phyloP scores from a whole-genome alignment of 2,113 vertebrate genomes.

The Elachura formosa region DNA sequence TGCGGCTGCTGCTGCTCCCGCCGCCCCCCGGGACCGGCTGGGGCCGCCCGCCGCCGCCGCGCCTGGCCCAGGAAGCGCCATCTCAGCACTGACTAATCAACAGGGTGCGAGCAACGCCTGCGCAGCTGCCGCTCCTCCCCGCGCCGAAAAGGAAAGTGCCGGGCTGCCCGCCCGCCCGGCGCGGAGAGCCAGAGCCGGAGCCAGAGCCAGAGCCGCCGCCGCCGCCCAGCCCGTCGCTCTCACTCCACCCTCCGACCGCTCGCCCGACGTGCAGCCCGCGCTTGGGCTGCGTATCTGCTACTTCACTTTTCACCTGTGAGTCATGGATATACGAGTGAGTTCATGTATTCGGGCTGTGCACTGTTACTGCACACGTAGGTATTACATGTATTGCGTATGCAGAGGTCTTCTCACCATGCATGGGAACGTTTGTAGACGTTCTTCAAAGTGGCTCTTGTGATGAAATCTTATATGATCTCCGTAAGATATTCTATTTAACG shows the following conservation, averaged over 20 bases:
- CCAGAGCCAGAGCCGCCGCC: neutral
- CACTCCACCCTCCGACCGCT: conserved; percentile 72
- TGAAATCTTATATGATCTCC: neutral
- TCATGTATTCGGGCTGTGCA: rapidly evolving
- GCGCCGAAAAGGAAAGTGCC: conserved; percentile 47
- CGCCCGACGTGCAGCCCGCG: conserved; percentile 38
- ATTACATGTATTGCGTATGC: rapidly evolving
- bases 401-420: neutral
- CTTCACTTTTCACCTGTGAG: neutral
- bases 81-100: conserved; percentile 76
- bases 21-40: conserved; percentile 49
- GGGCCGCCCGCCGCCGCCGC: conserved; percentile 54
- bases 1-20: conserved; percentile 6
- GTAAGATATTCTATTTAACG: neutral
- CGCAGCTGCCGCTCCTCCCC: conserved; percentile 67
- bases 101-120: conserved; percentile 77
- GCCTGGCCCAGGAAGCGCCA: conserved; percentile 77
- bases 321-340: neutral
- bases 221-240: conserved; percentile 49
- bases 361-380: neutral
- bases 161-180: neutral
- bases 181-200: neutral
- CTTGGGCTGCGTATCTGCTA: rapidly evolving
- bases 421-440: neutral
- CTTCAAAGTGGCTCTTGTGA: neutral